Evolutionary conservation across 1,140 invertebrate genomes (phyloP), one percentile per base, ranked within the genome.

Genomic region (Callitettix versicolor): DNA sequence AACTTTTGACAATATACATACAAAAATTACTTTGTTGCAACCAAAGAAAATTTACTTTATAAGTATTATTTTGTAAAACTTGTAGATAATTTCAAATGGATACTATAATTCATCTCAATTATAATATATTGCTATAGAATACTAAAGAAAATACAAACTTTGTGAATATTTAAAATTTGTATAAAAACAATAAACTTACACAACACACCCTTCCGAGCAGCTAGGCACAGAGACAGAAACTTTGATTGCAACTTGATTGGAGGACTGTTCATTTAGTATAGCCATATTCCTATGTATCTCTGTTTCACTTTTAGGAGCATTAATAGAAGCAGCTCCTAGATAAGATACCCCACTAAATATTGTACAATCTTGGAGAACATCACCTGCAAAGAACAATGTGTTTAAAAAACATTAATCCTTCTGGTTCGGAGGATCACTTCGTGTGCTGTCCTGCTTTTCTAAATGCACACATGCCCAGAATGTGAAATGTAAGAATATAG

Each of bases 201-300:
- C 79, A 26, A 88, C 85, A 40, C 83, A 75, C 38, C 86, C 86
- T 67, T 87, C 89, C 2, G 91, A 93, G 65, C 85, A 88, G 57
- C 83, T 86, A 6, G 95, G 95, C 56, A 98, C 86, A 9, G 88
- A 91, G 30, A 98, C 85, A 0, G 88, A 86, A 14, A 96, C 81
- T 62, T 86, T 88, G 6, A 97, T 88, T 44, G 73, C 74, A 17
- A 82, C 83, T 42, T 67, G 57, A 43, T 55, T 36, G 51, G 81
- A 73, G 3, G 77, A 72, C 64, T 87, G 82, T 58, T 88, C 81
- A 54, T 80, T 81, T 11, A 99, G 73, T 64, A 93, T 85, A 41
- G 81, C 81, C 85, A 98, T 96, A 65, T 95, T 95, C 38, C 86
- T 77, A 68, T 94, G 91, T 59, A 98, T 95, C 76, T 98, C 95